phyloP scores from a whole-genome alignment of 2,888 invertebrate species.

The Hypercompe scribonia region DNA sequence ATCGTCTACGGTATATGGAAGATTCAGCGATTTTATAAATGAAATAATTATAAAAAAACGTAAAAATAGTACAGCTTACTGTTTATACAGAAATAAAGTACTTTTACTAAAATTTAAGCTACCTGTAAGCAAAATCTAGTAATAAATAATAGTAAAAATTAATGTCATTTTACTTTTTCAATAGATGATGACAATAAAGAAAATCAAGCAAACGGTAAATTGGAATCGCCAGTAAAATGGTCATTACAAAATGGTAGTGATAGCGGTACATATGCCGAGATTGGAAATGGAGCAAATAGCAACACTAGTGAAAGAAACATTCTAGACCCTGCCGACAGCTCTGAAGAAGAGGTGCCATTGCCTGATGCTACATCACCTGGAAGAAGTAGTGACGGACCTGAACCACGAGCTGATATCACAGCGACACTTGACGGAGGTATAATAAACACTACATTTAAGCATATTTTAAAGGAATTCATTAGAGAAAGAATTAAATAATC shows the following conservation, averaged over 20 bases:
- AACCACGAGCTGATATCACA: conserved; percentile 81
- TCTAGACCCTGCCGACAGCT: conserved; percentile 82
- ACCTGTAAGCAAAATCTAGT: neutral
- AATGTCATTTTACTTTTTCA: neutral
- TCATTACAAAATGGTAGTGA: conserved; percentile 82
- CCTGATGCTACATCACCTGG: conserved; percentile 83
- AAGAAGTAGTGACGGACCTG: conserved; percentile 82
- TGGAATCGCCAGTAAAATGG: conserved; percentile 83
- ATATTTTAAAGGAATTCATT: neutral
- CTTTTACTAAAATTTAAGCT: too few species aligned
- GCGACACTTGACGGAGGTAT: conserved; percentile 80
- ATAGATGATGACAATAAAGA: conserved; percentile 84
- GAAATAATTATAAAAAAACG: neutral
- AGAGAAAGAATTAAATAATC: too few species aligned
- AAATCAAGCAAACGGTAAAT: conserved; percentile 82
- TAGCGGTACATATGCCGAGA: conserved; percentile 84
- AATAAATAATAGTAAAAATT: neutral
- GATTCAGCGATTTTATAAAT: neutral
- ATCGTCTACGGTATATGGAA: neutral
- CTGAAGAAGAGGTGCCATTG: conserved; percentile 81
- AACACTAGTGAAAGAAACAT: conserved; percentile 80
- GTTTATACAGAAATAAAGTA: too few species aligned
- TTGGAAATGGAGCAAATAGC: conserved; percentile 79
- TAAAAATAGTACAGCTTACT: neutral
- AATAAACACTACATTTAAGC: neutral